Conservation (phyloP, 1,140 invertebrate genomes). For the Chymomyza costata region DNA sequence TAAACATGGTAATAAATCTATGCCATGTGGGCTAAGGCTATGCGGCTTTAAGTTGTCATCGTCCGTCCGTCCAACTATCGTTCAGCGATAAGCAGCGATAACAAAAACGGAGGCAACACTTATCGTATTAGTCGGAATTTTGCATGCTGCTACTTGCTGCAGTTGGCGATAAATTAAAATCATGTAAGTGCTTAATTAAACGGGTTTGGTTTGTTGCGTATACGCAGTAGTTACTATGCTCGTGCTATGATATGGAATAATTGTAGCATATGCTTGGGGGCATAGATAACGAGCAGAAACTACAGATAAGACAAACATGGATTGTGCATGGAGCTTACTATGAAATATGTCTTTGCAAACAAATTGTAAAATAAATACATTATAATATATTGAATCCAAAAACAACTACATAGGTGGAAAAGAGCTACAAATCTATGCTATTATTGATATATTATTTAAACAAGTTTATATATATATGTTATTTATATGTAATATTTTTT, state of each 20-base stretch:
- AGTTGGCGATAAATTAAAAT: conserved; percentile 59
- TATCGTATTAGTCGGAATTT: conserved; percentile 20
- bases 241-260: conserved; percentile 42
- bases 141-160: conserved; percentile 17
- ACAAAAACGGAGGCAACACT: conserved; percentile 6
- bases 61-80: conserved; percentile 15
- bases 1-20: no score
- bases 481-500: no score
- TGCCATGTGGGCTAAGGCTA: conserved; percentile 45
- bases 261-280: conserved; percentile 67
- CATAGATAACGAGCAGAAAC: background rate
- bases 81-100: conserved; percentile 39
- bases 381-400: no score
- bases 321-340: no score
- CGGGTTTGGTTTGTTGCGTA: no score
- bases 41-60: background rate
- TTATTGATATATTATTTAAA: no score
- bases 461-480: no score
- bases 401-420: no score
- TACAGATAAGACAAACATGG: conserved; percentile 48
- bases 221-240: no score
- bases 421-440: no score
- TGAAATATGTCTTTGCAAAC: no score
- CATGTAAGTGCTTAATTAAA: conserved; percentile 74
- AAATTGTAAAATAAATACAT: no score